Conservation (phyloP, 37 sponge, comb jelly and placozoan genomes). For the Cliona cf. orientalis region DNA sequence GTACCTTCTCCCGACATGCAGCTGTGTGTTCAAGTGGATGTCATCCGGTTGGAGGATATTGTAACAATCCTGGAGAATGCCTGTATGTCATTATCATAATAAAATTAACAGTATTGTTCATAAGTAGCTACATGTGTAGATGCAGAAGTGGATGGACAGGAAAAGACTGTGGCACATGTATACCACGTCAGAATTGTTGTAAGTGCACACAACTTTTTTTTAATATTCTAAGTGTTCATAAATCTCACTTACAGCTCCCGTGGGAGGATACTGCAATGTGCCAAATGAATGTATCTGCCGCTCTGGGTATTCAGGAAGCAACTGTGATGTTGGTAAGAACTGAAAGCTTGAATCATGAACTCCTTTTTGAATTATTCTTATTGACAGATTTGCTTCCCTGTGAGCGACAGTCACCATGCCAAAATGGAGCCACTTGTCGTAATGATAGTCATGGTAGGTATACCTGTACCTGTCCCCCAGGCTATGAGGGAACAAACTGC, state of each 20-base stretch:
- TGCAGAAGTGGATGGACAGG: not conserved
- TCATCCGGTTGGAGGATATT: conserved; percentile 5
- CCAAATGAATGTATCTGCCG: conserved; percentile 24
- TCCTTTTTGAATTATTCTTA: no score
- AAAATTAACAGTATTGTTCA: no score
- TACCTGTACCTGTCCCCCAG: no score
- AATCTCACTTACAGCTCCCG: not conserved
- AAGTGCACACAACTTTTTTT: not conserved
- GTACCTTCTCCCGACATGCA: not conserved
- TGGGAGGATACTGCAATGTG: conserved; percentile 1
- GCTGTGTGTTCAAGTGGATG: conserved; percentile 8
- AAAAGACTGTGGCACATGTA: not conserved
- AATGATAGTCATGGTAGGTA: conserved; percentile 36
- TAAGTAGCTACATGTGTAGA: not conserved
- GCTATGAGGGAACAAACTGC: no score
- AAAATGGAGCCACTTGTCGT: not conserved
- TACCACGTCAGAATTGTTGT: not conserved
- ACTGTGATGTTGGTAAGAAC: not conserved
- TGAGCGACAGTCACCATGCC: no score
- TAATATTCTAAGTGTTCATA: no score
- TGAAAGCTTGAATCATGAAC: no score
- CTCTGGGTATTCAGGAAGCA: conserved; percentile 20
- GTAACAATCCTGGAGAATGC: conserved; percentile 3
- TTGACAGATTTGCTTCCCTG: no score
- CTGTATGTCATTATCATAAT: no score